Base-by-base conservation (phyloP, 1,140 invertebrate genomes). In the Eubasilissa regina region DNA sequence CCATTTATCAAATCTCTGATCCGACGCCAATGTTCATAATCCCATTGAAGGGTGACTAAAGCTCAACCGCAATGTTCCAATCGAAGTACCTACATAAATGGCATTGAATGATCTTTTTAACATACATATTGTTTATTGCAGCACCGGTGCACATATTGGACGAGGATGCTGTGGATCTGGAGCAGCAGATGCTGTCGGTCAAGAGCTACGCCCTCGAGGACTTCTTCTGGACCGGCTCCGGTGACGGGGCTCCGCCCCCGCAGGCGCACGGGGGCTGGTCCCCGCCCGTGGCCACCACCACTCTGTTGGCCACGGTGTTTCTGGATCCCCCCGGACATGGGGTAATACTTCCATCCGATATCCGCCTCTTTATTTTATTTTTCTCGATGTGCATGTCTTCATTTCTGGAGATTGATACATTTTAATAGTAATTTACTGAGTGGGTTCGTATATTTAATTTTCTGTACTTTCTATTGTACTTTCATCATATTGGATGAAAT, bases 151-250 rank as follows among this genome's bases (percentile, higher is more conserved):
- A 75, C 58, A 21, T 82, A 48, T n/a, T 80, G 10, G 72, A 80
- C 43, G 77, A 81, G n/a, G 82, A 80, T 73, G 75, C 62, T 0
- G 13, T 25, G 12, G 68, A 55, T 13, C 74, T 56, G 13, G 68
- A 55, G 15, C 79, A 53, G 43, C 62, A 70, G 25, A 83, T 87
- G 80, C 88, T 90, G 75, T 86, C 91, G 86, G 89, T 91, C 43
- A 89, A 91, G 77, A 91, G 88, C 84, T 93, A 92, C 81, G 92
- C 89, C 79, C 88, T 96, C 73, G 94, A 96, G 83, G 94, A 96
- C 85, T 96, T 96, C 85, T 94, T 96, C 84, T 96, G 95, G 95
- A 95, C 94, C 0, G 95, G 94, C 0, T 94, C 93, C 0, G 95
- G 95, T 0, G 95, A 95, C 84, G 94, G 94, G 3, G 89, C 91